Evolutionary conservation across 2,888 invertebrate species (phyloP), one percentile per base, ranked within the genome.

Genomic region (Blastobasis adustella): DNA sequence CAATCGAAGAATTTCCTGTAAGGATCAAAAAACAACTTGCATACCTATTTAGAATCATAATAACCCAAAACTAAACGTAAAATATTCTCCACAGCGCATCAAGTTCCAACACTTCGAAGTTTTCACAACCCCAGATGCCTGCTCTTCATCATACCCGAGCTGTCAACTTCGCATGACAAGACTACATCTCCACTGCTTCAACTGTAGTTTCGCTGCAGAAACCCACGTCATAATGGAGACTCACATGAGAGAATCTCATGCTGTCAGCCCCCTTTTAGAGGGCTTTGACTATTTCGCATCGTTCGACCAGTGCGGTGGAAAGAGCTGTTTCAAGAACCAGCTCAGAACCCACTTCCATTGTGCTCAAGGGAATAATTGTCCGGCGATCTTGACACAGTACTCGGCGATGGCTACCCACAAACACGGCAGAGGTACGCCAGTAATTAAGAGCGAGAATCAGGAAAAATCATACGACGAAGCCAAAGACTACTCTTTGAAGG

Each of bases 231-330:
- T 93, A 42, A 90, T 97, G 63, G 91, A 94, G 54, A 92, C 94
- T 63, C 97, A 97, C 71, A 93, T 95, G 77, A 92, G 94, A 66
- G 96, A 96, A 75, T 95, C 95, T 65, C 97, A 97, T 76, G 94
- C 94, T 58, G 92, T 94, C 62, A 91, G 93, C 45, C 94, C 94
- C 62, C 93, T 97, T 50, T 82, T 95, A 42, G 95, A 96, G 48
- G 95, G 96, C 0, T 97, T 96, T 69, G 94, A 95, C 56, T 95
- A 95, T 76, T 97, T 94, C 75, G 70, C 90, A 86, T 82, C 83
- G 1, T 87, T 70, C 54, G 89, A 89, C 8, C 88, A 88, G 45
- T 89, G 89, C 48, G 88, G 87, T 7, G 86, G 85, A 41, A 85
- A 87, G 57, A 86, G 87, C 52, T 89, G 89, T 52, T 89, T 84